A percentile compares a stretch with the other conserved stretches of the same genome.
phyloP scores from a whole-genome alignment of 2,888 invertebrate genomes.

The Spilosoma lubricipeda region DNA sequence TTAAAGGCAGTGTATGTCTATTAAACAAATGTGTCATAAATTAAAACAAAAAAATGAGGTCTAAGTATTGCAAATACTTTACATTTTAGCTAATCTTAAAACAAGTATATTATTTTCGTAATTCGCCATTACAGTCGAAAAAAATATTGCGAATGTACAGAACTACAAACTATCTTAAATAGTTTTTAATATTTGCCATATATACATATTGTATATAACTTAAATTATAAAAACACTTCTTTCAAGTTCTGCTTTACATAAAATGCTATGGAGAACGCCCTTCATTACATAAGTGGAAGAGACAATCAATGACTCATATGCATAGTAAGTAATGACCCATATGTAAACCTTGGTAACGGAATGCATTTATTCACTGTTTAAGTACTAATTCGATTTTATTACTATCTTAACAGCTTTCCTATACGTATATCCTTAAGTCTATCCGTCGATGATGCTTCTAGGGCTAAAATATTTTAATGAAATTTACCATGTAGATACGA shows the following conservation, averaged over 20 bases:
- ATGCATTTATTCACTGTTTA: constrained; percentile 17
- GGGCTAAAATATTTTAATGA: too few species aligned
- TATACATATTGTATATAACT: neutral
- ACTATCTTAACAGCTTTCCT: constrained; percentile 6
- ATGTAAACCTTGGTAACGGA: constrained; percentile 13
- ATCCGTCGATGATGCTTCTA: too few species aligned
- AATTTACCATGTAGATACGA: too few species aligned
- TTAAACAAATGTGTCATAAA: too few species aligned
- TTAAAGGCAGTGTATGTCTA: too few species aligned
- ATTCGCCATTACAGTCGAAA: neutral
- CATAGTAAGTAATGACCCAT: neutral
- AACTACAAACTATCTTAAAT: neutral
- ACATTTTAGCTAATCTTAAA: neutral
- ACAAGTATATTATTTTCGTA: neutral
- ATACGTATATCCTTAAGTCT: neutral
- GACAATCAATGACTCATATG: constrained; percentile 21
- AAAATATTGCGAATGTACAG: neutral
- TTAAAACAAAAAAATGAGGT: too few species aligned
- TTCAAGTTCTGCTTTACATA: neutral
- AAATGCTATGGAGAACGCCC: neutral
- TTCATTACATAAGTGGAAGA: constrained; percentile 26
- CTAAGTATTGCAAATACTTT: too few species aligned
- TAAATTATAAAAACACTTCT: neutral
- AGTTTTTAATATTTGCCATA: neutral
- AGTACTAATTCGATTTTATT: constrained; percentile 6